Evolutionary conservation across 2,113 vertebrate species (phyloP).

Genomic region (Orthonyx spaldingii): DNA sequence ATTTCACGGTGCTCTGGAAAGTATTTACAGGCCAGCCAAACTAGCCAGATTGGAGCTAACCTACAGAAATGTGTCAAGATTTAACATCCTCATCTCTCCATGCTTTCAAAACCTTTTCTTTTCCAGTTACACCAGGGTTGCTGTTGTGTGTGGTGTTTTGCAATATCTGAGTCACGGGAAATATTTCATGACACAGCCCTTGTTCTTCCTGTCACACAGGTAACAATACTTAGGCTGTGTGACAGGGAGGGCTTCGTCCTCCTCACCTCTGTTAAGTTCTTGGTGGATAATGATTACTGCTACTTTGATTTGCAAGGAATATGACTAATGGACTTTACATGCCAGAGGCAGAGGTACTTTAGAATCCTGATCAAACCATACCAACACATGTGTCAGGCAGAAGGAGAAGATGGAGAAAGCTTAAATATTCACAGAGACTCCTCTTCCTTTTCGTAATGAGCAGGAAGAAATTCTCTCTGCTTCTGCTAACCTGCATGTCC

Average conservation of each 20-base stretch:
- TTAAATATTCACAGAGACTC: constrained; percentile 19
- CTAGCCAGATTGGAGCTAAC: neutral
- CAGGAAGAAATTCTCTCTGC: neutral
- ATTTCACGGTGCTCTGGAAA: neutral
- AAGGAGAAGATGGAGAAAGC: neutral
- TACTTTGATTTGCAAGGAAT: neutral
- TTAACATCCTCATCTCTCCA: neutral
- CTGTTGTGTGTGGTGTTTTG: neutral
- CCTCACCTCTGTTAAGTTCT: neutral
- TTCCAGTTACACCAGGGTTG: neutral
- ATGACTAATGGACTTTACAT: neutral
- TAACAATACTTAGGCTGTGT: neutral
- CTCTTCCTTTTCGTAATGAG: neutral
- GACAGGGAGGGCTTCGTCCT: neutral
- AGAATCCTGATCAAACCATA: neutral
- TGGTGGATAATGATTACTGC: neutral
- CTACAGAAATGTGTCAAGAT: neutral
- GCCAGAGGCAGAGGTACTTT: neutral
- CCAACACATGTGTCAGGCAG: neutral
- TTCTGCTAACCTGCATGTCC: constrained; percentile 72
- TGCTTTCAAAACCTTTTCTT: neutral
- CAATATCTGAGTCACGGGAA: neutral
- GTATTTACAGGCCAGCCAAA: neutral
- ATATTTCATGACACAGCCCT: neutral
- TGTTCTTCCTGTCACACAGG: neutral